phyloP scores from a whole-genome alignment of 2,797 vertebrate genomes.

The Pseudochirops corinnae region DNA sequence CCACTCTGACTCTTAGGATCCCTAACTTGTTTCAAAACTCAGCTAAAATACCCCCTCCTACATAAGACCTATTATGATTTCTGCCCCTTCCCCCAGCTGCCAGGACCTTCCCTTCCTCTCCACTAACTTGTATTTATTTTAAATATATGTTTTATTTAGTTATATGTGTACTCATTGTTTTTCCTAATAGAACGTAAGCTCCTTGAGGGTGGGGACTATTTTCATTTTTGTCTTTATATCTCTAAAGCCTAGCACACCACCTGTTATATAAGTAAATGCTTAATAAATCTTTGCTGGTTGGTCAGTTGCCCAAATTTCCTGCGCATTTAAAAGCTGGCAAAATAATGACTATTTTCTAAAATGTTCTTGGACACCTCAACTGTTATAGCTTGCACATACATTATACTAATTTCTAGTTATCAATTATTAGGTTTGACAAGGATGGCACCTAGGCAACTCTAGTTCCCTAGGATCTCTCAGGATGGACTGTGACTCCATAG shows the following conservation, averaged over 20 bases:
- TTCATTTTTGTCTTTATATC: not conserved
- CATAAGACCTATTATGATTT: not conserved
- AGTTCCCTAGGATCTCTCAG: not conserved
- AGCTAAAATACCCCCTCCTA: not conserved
- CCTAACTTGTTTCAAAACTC: not conserved
- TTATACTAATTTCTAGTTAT: not conserved
- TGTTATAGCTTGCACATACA: not conserved
- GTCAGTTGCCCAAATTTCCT: not conserved
- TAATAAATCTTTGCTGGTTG: not conserved
- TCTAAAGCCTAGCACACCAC: not conserved
- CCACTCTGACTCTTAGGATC: not conserved
- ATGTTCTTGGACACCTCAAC: not conserved
- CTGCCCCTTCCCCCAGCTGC: not conserved
- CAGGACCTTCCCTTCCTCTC: not conserved
- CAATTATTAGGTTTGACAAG: not conserved
- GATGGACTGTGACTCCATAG: not conserved
- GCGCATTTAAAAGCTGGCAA: not conserved
- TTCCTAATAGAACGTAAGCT: not conserved
- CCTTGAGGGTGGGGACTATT: not conserved
- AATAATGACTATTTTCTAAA: not conserved
- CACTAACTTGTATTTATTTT: not conserved
- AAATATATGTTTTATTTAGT: not conserved
- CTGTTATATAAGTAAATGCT: not conserved
- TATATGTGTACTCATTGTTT: not conserved
- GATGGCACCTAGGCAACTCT: not conserved